Conservation (phyloP, 2,888 invertebrate genomes). For the Elgonia sp. region DNA sequence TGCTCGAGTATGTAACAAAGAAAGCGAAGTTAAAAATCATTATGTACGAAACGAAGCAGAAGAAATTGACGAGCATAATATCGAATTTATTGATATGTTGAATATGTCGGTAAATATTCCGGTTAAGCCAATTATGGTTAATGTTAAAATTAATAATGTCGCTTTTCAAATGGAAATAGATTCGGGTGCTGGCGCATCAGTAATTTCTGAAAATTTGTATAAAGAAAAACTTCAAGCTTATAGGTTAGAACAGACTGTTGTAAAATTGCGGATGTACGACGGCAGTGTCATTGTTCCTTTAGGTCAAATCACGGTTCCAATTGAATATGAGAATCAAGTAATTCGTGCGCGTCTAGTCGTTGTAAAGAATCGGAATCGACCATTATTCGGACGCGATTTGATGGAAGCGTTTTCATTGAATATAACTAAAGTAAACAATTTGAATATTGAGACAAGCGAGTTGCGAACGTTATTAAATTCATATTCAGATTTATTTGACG, state of each 20-base stretch:
- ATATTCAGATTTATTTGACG: conserved; percentile 58
- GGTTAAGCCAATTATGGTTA: conserved; percentile 34
- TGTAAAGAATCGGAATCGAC: conserved; percentile 54
- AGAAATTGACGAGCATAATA: too few relatives aligned
- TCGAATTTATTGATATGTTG: conserved; percentile 53
- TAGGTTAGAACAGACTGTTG: conserved; percentile 28
- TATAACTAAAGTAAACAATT: neutral
- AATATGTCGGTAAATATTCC: neutral
- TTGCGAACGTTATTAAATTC: conserved; percentile 1
- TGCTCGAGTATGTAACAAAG: neutral
- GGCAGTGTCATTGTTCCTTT: conserved; percentile 53
- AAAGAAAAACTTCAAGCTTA: conserved; percentile 14
- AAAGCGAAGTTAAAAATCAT: too few relatives aligned
- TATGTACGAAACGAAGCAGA: too few relatives aligned
- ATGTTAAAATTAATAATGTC: conserved; percentile 76
- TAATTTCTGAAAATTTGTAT: conserved; percentile 55
- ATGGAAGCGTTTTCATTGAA: conserved; percentile 53
- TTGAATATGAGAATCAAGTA: conserved; percentile 35
- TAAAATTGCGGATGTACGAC: conserved; percentile 65
- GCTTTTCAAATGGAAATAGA: conserved; percentile 77
- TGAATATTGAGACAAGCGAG: neutral
- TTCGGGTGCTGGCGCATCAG: conserved; percentile 77
- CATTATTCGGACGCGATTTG: conserved; percentile 72
- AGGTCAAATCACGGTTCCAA: conserved; percentile 67
- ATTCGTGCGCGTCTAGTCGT: conserved; percentile 54